Evolutionary conservation across 2,113 vertebrate species (phyloP).

Genomic region (Chloebia gouldiae): DNA sequence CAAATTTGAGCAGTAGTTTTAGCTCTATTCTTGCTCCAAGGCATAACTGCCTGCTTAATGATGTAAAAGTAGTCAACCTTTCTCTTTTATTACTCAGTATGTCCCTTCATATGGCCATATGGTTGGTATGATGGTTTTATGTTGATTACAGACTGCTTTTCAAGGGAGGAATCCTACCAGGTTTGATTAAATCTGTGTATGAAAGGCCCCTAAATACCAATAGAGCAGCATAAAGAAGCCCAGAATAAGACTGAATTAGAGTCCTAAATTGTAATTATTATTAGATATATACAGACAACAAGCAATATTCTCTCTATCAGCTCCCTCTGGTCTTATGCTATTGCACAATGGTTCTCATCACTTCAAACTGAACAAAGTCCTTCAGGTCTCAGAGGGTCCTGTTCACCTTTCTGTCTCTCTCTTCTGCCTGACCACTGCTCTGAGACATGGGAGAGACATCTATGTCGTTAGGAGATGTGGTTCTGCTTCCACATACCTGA

Average conservation of each 20-base stretch:
- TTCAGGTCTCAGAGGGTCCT: neutral
- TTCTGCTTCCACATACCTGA: neutral
- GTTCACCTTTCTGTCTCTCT: neutral
- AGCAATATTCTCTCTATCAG: neutral
- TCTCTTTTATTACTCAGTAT: neutral
- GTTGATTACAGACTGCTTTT: neutral
- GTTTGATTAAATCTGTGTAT: neutral
- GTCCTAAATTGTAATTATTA: neutral
- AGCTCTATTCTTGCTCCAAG: neutral
- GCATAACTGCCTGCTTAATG: neutral
- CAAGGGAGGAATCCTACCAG: neutral
- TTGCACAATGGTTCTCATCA: neutral
- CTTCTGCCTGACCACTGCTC: neutral
- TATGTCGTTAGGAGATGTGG: rapidly evolving
- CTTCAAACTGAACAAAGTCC: neutral
- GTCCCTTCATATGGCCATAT: neutral
- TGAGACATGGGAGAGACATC: neutral
- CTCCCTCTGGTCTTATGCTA: neutral
- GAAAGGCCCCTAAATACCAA: neutral
- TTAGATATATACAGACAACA: neutral
- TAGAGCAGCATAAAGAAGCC: neutral
- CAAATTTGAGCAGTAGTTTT: neutral
- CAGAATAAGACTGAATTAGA: neutral
- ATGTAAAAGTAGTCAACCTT: neutral
- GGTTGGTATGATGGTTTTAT: neutral